Percentiles rank a stretch among this genome's conserved stretches.
phyloP scores from a whole-genome alignment of 2,113 vertebrate species.

The Ondatra zibethicus region DNA sequence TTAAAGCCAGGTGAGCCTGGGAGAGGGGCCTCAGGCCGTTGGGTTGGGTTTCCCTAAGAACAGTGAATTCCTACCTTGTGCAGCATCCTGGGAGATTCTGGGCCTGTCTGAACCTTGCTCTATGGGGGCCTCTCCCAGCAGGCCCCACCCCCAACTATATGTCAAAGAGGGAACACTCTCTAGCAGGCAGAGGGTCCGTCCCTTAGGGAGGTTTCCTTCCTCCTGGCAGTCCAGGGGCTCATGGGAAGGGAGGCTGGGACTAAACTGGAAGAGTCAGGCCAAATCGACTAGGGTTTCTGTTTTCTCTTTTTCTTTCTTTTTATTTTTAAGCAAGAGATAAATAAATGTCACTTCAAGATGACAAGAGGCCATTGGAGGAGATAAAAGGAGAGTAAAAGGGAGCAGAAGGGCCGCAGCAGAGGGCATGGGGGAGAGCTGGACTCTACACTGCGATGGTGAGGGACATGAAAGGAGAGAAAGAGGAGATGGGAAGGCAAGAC shows the following conservation, averaged over 20 bases:
- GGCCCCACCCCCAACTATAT: too few species aligned
- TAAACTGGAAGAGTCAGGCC: rapidly evolving
- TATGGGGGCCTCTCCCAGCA: background rate
- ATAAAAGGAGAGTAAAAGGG: slow-evolving; percentile 79
- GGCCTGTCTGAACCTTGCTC: background rate
- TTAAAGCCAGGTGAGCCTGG: background rate
- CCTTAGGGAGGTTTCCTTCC: background rate
- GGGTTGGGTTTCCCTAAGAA: background rate
- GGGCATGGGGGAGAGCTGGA: slow-evolving; percentile 79
- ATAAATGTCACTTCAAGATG: slow-evolving; percentile 76
- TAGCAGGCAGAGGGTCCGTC: background rate
- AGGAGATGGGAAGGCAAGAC: slow-evolving; percentile 82
- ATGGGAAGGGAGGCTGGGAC: background rate
- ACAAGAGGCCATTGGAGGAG: slow-evolving; percentile 76
- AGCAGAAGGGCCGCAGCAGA: slow-evolving; percentile 76
- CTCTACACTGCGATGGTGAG: slow-evolving; percentile 76
- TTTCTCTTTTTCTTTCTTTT: background rate
- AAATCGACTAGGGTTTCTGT: slow-evolving; percentile 41
- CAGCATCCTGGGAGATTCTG: background rate
- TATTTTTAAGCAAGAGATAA: slow-evolving; percentile 74
- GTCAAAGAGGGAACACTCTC: background rate
- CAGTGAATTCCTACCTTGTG: background rate
- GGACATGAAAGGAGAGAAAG: slow-evolving; percentile 87
- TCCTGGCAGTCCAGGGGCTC: background rate
- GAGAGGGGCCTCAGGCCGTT: rapidly evolving